A percentile compares a stretch with the other conserved stretches of the same genome.
These are phyloP conservation scores for Myathropa florea DNA, from an alignment of 2,888 invertebrate genomes.

Conservation along the genomic window DNA sequence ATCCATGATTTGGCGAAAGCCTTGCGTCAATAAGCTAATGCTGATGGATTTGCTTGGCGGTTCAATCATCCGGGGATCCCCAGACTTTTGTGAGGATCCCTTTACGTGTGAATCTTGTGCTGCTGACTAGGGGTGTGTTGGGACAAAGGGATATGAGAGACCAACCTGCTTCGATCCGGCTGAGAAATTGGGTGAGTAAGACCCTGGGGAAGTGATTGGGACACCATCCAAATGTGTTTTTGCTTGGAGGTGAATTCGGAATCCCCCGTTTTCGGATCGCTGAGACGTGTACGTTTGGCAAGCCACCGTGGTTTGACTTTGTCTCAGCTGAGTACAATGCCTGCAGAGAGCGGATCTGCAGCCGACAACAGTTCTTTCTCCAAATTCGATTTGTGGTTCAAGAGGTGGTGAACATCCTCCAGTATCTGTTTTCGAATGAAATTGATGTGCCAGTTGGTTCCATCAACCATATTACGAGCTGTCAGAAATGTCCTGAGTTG, in stretches of 20 bases:
- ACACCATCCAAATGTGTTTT: too few species aligned
- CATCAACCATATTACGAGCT: conserved; percentile 97
- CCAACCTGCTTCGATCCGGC: conserved; percentile 92
- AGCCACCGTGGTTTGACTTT: conserved; percentile 95
- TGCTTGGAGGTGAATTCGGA: conserved; percentile 77
- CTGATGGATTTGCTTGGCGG: too few species aligned
- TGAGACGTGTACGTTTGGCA: conserved; percentile 91
- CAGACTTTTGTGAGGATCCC: too few species aligned
- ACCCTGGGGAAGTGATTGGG: background rate
- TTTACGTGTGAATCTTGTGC: too few species aligned
- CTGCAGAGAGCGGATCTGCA: conserved; percentile 94
- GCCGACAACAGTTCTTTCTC: conserved; percentile 99
- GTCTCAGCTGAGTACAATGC: conserved; percentile 95
- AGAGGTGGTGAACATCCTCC: conserved; percentile 94
- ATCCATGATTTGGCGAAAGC: too few species aligned
- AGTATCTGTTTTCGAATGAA: conserved; percentile 97
- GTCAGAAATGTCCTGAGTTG: too few species aligned
- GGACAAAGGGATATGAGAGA: conserved; percentile 98
- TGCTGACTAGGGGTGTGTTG: conserved; percentile 96
- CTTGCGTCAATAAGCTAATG: too few species aligned
- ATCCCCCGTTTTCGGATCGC: conserved; percentile 84
- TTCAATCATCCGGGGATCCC: too few species aligned
- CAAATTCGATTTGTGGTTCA: conserved; percentile 96
- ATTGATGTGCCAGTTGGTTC: conserved; percentile 96
- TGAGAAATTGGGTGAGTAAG: conserved; percentile 79